Conservation (phyloP, 2,113 vertebrate species). For the Pica pica region DNA sequence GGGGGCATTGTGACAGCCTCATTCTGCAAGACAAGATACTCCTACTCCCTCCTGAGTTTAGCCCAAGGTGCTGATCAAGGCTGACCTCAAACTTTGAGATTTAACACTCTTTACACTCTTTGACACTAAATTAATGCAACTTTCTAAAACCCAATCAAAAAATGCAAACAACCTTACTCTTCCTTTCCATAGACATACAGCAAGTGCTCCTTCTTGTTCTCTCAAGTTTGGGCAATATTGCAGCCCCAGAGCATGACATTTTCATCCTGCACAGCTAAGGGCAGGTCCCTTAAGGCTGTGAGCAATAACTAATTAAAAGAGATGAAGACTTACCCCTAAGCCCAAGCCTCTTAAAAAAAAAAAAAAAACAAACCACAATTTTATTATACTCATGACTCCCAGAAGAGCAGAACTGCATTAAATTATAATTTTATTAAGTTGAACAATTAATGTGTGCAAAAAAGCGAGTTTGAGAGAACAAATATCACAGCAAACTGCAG, state of each 20-base stretch:
- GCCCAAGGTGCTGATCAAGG: neutral
- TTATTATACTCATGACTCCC: neutral
- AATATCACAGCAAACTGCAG: neutral
- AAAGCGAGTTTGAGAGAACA: neutral
- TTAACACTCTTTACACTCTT: neutral
- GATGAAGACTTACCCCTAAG: neutral
- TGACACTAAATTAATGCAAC: neutral
- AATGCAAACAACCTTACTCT: neutral
- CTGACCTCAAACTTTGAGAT: neutral
- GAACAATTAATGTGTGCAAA: neutral
- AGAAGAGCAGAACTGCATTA: neutral
- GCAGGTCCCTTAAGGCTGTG: neutral
- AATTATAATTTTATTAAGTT: neutral
- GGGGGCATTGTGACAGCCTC: neutral
- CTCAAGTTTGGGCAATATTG: neutral
- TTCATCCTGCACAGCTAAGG: neutral
- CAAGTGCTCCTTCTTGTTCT: neutral
- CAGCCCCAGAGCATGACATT: neutral
- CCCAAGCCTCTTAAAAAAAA: neutral
- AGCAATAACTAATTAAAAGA: neutral
- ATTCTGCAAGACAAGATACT: neutral
- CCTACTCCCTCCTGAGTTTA: neutral
- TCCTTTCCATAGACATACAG: fast-evolving
- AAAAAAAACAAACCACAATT: neutral
- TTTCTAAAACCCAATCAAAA: neutral